Base-by-base conservation (phyloP, 2,888 invertebrate genomes). In the Abscondita cerata region DNA sequence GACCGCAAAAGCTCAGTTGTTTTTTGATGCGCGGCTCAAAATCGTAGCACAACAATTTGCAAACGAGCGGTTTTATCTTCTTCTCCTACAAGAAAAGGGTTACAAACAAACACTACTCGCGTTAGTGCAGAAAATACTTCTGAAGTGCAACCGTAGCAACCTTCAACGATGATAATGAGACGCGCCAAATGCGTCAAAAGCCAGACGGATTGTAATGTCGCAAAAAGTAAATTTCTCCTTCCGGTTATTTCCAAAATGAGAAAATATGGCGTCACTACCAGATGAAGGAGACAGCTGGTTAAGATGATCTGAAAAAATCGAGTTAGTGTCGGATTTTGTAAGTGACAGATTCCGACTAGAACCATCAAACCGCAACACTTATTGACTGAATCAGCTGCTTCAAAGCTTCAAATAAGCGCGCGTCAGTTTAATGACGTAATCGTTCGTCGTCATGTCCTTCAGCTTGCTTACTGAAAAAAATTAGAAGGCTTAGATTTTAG, bases 251-350 rank as follows among this genome's bases (percentile, higher is more conserved):
- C 83, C 61, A 82, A 70, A 61, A 85, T 81, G 0, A 85, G 70
- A 69, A 85, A 84, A 67, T 85, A 86, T 0, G 84, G 82, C 0
- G 85, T 85, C 48, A 85, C 84, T 13, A 85, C 82, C 38, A 86
- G 70, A 68, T 86, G 86, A 48, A 86, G 74, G 2, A 85, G 74
- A 48, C 84, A 85, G 0, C 84, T 84, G 1, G 83, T 76, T 15
- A 84, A 74, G 20, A 83, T 81, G 1, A 71, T 67, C 71, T 71
- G 47, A 13, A 67, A 63, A 5, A 4, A 2, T 38, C 9, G 38
- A n/a, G 12, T 16, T 6, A 16, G 12, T 5, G 11, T 12, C 36
- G 3, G 3, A 36, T 36, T n/a, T 36, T 36, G n/a, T 12, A 38
- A 8, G 16, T 12, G 3, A 41, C n/a, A n/a, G n/a, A n/a, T n/a